A percentile compares a stretch with the other conserved stretches of the same genome.
Conservation (phyloP, 2,113 vertebrate genomes). For the Perccottus glenii region DNA sequence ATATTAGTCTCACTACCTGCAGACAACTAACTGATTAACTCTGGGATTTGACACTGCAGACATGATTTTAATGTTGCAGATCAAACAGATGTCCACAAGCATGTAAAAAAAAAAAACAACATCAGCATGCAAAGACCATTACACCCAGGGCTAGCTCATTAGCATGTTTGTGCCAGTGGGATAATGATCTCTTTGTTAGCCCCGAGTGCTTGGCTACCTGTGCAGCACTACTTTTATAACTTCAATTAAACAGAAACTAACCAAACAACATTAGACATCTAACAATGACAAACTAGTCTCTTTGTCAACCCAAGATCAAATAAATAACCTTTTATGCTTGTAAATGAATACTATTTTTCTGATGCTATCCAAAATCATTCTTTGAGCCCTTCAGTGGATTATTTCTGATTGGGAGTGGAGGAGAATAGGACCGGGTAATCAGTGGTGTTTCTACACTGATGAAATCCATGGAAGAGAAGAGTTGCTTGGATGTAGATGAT, state of each 20-base stretch:
- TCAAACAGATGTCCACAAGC: background rate
- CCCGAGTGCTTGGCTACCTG: constrained; percentile 13
- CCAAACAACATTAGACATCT: background rate
- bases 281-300: background rate
- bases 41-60: constrained; percentile 14
- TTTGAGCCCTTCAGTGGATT: constrained; percentile 10
- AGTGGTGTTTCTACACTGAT: constrained; percentile 33
- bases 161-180: constrained; percentile 31
- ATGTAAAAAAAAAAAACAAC: constrained; percentile 13
- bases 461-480: constrained; percentile 15
- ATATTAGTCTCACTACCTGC: constrained; percentile 30
- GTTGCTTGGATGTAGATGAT: constrained; percentile 16
- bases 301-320: background rate
- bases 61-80: constrained; percentile 3
- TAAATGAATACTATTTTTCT: constrained; percentile 28
- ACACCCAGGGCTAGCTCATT: constrained; percentile 31
- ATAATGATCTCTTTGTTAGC: constrained; percentile 24
- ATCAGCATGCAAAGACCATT: constrained; percentile 10
- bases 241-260: background rate
- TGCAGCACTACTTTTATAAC: constrained; percentile 12
- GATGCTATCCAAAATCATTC: constrained; percentile 29
- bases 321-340: constrained; percentile 21
- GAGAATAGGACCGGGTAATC: constrained; percentile 43
- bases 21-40: constrained; percentile 27
- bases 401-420: constrained; percentile 37